Percentiles rank a stretch among this genome's conserved stretches.
Evolutionary conservation across 2,113 vertebrate species (phyloP).

Genomic region (Gnathonemus echidnorhynchus): DNA sequence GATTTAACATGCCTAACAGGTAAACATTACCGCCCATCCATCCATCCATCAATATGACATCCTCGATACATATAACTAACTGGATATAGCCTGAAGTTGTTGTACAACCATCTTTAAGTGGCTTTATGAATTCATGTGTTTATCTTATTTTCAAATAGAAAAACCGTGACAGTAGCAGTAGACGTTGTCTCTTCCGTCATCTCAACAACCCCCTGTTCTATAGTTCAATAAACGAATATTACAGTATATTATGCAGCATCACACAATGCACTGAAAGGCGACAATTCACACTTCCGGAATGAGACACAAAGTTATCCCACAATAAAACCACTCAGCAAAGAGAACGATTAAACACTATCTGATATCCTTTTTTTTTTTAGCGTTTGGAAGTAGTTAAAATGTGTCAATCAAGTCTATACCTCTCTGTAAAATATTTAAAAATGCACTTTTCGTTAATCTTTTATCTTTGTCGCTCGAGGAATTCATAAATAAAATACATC

Average conservation of each 20-base stretch:
- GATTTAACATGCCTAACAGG: background rate
- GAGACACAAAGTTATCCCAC: background rate
- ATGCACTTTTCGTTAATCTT: constrained; percentile 50
- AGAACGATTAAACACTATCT: background rate
- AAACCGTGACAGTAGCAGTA: background rate
- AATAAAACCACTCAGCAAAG: background rate
- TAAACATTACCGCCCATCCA: background rate
- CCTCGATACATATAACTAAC: background rate
- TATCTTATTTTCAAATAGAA: background rate
- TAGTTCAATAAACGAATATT: background rate
- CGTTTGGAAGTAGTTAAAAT: constrained; percentile 8
- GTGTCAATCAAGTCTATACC: constrained; percentile 3
- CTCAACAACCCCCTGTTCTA: background rate
- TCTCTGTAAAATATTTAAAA: constrained; percentile 13
- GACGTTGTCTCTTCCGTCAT: background rate
- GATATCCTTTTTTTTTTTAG: constrained; percentile 10
- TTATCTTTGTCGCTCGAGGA: constrained; percentile 61
- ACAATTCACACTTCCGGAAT: constrained; percentile 68
- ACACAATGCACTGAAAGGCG: constrained; percentile 65
- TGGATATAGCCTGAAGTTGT: background rate
- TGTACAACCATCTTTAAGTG: background rate
- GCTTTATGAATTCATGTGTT: background rate
- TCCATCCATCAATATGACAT: background rate
- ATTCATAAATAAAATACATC: constrained; percentile 64
- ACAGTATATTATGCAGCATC: constrained; percentile 11